Percentiles rank a stretch among this genome's conserved stretches.
These are phyloP conservation scores for Ligdia adustata DNA, from an alignment of 2,888 invertebrate species.

Conservation along the genomic window DNA sequence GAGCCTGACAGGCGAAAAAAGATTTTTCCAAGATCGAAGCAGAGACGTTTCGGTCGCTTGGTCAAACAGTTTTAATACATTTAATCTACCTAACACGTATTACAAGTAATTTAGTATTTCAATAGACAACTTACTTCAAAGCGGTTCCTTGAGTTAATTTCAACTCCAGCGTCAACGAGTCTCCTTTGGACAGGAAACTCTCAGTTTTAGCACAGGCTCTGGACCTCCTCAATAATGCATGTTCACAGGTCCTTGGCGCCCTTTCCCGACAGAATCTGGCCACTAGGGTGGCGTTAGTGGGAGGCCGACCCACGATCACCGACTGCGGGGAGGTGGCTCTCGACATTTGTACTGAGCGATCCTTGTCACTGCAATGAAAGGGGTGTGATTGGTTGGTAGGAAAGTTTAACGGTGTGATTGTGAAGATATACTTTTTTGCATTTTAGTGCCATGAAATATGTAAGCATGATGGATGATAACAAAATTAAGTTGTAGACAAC, in stretches of 20 bases:
- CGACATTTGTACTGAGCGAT: conserved; percentile 76
- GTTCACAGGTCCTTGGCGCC: conserved; percentile 92
- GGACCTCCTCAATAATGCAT: conserved; percentile 87
- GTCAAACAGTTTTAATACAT: too few relatives aligned
- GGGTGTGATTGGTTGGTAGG: too few relatives aligned
- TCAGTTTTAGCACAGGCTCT: conserved; percentile 92
- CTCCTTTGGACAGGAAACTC: conserved; percentile 92
- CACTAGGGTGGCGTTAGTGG: conserved; percentile 89
- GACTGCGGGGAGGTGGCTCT: conserved; percentile 76
- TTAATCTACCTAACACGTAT: too few relatives aligned
- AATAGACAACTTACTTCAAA: conserved; percentile 88
- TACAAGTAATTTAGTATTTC: too few relatives aligned
- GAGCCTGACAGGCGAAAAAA: too few relatives aligned
- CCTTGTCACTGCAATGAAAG: conserved; percentile 71
- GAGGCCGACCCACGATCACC: conserved; percentile 82
- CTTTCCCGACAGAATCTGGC: conserved; percentile 93
- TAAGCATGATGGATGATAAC: too few relatives aligned
- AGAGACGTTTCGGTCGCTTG: too few relatives aligned
- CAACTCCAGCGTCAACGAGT: conserved; percentile 91
- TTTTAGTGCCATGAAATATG: too few relatives aligned
- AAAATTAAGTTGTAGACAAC: too few relatives aligned
- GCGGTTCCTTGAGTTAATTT: conserved; percentile 92
- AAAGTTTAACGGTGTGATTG: too few relatives aligned
- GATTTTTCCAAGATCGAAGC: too few relatives aligned
- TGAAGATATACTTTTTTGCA: too few relatives aligned